Conservation (phyloP, 2,888 invertebrate species). For the Metellina segmentata region DNA sequence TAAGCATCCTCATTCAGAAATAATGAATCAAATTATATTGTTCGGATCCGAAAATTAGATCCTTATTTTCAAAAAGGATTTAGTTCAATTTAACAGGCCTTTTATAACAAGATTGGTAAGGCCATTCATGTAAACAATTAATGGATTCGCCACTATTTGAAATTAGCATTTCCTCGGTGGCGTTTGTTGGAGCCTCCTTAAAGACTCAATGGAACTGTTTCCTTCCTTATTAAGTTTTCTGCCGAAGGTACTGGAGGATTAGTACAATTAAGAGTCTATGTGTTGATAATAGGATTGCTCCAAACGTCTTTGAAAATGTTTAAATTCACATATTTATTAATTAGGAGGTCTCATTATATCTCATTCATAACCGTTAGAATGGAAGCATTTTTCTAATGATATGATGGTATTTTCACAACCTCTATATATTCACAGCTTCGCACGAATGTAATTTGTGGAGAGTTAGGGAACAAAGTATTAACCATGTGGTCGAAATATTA, state of each 20-base stretch:
- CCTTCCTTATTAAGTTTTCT: not conserved
- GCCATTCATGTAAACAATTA: not conserved
- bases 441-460: no score
- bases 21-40: no score
- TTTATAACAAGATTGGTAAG: not conserved
- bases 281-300: not conserved
- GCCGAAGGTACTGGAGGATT: not conserved
- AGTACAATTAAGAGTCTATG: not conserved
- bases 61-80: not conserved
- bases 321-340: not conserved
- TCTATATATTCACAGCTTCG: no score
- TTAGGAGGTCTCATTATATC: not conserved
- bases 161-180: not conserved
- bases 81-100: not conserved
- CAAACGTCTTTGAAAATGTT: not conserved
- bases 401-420: no score
- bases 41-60: no score
- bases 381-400: no score
- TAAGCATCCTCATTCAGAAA: no score
- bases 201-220: not conserved
- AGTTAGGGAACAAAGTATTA: no score
- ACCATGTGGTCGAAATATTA: no score
- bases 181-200: not conserved
- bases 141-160: not conserved
- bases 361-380: not conserved